Evolutionary conservation across 2,888 invertebrate genomes (phyloP).

Genomic region (Melikaiella ostensackeni): DNA sequence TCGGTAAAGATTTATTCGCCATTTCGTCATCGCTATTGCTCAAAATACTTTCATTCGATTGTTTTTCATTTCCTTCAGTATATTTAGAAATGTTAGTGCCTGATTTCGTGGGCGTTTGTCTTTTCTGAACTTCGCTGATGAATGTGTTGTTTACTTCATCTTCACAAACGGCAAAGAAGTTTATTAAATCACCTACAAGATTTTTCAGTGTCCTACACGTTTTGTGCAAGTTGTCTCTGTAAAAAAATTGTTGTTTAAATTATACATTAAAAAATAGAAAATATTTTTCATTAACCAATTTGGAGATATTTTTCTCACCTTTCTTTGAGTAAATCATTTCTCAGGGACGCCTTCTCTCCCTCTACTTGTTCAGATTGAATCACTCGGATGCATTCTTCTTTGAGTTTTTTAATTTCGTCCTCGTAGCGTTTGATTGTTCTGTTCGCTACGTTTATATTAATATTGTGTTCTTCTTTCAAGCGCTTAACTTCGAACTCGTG

Average conservation of each 20-base stretch:
- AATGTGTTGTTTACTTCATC: conserved; percentile 88
- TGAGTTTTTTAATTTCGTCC: conserved; percentile 62
- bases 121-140: conserved; percentile 81
- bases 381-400: conserved; percentile 46
- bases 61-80: conserved; percentile 45
- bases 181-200: conserved; percentile 84
- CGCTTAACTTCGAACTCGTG: conserved; percentile 82
- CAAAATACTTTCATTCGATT: conserved; percentile 31
- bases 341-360: conserved; percentile 44
- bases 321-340: conserved; percentile 79
- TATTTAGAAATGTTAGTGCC: neutral
- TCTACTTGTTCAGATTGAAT: conserved; percentile 27
- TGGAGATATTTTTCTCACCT: conserved; percentile 76
- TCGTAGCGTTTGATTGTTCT: conserved; percentile 63
- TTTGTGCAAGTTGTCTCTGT: conserved; percentile 83
- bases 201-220: conserved; percentile 83
- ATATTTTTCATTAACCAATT: neutral
- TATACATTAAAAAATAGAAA: neutral
- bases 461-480: conserved; percentile 65
- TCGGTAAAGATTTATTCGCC: neutral
- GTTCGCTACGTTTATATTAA: conserved; percentile 49
- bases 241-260: conserved; percentile 15
- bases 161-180: conserved; percentile 87
- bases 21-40: neutral
- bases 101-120: conserved; percentile 58